Conservation (phyloP, 2,888 invertebrate genomes). For the Hanleya hanleyi region DNA sequence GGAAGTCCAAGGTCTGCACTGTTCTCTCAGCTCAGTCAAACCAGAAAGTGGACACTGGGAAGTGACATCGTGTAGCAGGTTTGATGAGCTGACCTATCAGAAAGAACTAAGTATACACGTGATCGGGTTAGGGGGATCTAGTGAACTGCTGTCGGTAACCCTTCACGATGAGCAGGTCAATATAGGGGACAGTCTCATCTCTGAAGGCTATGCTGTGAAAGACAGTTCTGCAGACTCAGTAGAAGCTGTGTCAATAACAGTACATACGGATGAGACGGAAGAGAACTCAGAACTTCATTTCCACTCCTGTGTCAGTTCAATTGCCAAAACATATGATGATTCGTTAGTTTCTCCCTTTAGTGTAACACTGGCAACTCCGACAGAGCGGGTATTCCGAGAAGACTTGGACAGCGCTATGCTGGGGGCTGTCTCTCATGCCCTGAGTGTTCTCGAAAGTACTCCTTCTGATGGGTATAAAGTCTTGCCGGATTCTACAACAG, state of each 20-base stretch:
- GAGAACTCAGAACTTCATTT: no score
- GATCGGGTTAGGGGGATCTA: background rate
- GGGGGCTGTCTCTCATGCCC: background rate
- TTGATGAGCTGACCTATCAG: slow-evolving; percentile 41
- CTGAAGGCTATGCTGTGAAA: background rate
- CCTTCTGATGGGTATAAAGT: background rate
- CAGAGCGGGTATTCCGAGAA: no score
- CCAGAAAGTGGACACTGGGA: slow-evolving; percentile 30
- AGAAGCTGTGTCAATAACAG: background rate
- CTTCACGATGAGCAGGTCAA: background rate
- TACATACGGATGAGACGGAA: background rate
- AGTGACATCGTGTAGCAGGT: slow-evolving; percentile 30
- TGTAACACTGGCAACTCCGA: no score
- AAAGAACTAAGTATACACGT: slow-evolving; percentile 26
- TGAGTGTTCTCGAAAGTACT: background rate
- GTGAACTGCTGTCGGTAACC: background rate
- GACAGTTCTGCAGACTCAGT: background rate
- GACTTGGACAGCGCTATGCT: background rate
- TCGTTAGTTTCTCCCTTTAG: no score
- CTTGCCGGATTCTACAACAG: no score
- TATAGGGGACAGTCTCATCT: background rate
- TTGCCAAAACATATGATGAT: no score
- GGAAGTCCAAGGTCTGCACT: background rate
- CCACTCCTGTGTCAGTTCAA: background rate
- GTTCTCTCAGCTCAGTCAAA: background rate